Evolutionary conservation across 2,797 vertebrate genomes (phyloP), one percentile per base, ranked within the genome.

Genomic region (Anguilla anguilla): DNA sequence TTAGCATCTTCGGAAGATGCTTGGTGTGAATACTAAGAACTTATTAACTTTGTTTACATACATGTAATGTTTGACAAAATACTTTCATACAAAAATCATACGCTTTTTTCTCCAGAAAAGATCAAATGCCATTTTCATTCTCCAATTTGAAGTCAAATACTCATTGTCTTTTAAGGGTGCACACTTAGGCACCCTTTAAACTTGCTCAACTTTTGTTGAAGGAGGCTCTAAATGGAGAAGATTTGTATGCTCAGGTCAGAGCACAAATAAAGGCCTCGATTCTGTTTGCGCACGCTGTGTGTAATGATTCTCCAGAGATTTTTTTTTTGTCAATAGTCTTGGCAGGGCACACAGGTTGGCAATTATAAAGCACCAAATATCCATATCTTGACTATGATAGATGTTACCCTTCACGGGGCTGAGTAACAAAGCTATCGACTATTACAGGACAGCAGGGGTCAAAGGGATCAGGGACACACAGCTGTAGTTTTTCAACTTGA

Each of bases 291-390:
- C 84, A 85, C 22, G 35, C 83, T 84, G 6, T 84, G 51, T 61
- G 55, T 85, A 64, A 64, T 85, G 84, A 85, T 85, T 67, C 84
- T 64, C 31, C 15, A 59, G 83, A 59, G 59, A 59, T 51, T 49
- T 82, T 51, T 64, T 64, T 85, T 85, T 64, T 85, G 84, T 85
- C 84, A 85, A 85, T 85, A 85, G 77, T 43, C 51, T 79, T 55
- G 77, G 88, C 77, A 79, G n/a, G 59, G 28, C n/a, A 64, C 79
- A 86, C 77, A 82, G 77, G 77, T 67, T 81, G 61, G 61, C 85
- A 72, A 86, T 86, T 86, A 86, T 53, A 86, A 79, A 74, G 86
- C 28, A 79, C 49, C 61, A 88, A 86, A 88, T 83, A 83, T 88
- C 69, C 85, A 88, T 53, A 86, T 83, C 67, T 67, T 86, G 84